A percentile compares a stretch with the other conserved stretches of the same genome.
Conservation (phyloP, 2,888 invertebrate genomes). For the Eupithecia pulchellata region DNA sequence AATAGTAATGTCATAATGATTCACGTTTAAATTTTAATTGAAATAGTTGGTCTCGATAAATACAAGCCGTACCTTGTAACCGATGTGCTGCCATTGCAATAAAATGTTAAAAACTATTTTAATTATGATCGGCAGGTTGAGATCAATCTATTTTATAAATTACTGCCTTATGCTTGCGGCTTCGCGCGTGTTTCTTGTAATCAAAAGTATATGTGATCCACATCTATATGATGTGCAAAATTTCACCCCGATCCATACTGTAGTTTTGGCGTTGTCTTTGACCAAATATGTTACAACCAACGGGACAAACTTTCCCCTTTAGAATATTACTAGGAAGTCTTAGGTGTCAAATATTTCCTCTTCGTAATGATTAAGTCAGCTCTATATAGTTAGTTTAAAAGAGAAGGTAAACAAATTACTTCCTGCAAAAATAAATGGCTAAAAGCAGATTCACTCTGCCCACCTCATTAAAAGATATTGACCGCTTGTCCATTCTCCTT, state of each 20-base stretch:
- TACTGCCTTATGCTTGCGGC: too few species aligned
- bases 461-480: constrained; percentile 39
- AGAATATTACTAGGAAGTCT: too few species aligned
- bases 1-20: constrained; percentile 32
- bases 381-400: neutral
- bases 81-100: constrained; percentile 10
- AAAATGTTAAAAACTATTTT: constrained; percentile 10
- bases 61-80: constrained; percentile 1
- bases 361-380: neutral
- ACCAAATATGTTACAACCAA: too few species aligned
- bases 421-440: constrained; percentile 2
- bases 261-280: too few species aligned
- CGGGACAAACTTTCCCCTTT: too few species aligned
- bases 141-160: neutral
- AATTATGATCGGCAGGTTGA: constrained; percentile 3
- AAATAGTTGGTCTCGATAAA: constrained; percentile 14
- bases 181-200: too few species aligned
- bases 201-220: too few species aligned
- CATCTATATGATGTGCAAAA: too few species aligned
- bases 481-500: constrained; percentile 30
- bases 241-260: too few species aligned
- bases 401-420: neutral
- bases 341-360: neutral
- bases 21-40: constrained; percentile 29
- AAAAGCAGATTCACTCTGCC: constrained; percentile 6